A percentile compares a stretch with the other conserved stretches of the same genome.
phyloP scores from a whole-genome alignment of 30 jellyfish, hydroid and myxozoan species.

The Cassiopea xamachana region DNA sequence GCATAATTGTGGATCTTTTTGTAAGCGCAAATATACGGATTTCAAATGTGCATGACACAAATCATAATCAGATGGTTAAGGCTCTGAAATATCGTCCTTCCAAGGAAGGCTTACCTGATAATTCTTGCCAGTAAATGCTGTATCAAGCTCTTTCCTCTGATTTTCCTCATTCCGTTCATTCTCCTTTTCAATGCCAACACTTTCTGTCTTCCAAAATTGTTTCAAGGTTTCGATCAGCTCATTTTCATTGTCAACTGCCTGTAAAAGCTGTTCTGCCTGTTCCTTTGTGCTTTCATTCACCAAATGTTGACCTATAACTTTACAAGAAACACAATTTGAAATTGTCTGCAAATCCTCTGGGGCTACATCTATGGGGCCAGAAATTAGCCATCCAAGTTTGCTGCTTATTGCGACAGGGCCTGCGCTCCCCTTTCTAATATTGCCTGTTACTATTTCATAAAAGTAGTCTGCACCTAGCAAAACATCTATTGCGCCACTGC shows the following conservation, averaged over 20 bases:
- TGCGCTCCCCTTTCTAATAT: constrained; percentile 19
- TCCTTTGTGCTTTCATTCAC: not conserved
- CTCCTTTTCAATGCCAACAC: constrained; percentile 5
- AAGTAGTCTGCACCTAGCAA: not conserved
- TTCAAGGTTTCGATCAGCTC: constrained; percentile 57
- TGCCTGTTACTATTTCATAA: constrained; percentile 3
- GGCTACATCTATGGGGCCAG: constrained; percentile 9
- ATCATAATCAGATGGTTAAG: constrained; percentile 48
- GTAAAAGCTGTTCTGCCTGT: not conserved
- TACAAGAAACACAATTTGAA: not conserved
- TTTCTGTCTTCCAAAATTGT: constrained; percentile 50
- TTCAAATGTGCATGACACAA: not conserved
- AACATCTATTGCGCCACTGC: not conserved
- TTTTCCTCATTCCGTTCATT: not conserved
- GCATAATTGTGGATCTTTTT: constrained; percentile 1
- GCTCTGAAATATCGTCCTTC: constrained; percentile 33
- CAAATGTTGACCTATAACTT: not conserved
- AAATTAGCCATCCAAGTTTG: constrained; percentile 36
- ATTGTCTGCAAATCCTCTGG: not conserved
- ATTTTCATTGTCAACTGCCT: not conserved
- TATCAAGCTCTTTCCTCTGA: constrained; percentile 10
- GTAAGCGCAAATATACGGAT: not conserved
- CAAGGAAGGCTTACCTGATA: constrained; percentile 71
- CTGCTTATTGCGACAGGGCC: constrained; percentile 41
- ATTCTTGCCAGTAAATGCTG: constrained; percentile 29